Evolutionary conservation across 2,888 invertebrate genomes (phyloP), one percentile per base, ranked within the genome.

Genomic region (Acanthosoma haemorrhoidale): DNA sequence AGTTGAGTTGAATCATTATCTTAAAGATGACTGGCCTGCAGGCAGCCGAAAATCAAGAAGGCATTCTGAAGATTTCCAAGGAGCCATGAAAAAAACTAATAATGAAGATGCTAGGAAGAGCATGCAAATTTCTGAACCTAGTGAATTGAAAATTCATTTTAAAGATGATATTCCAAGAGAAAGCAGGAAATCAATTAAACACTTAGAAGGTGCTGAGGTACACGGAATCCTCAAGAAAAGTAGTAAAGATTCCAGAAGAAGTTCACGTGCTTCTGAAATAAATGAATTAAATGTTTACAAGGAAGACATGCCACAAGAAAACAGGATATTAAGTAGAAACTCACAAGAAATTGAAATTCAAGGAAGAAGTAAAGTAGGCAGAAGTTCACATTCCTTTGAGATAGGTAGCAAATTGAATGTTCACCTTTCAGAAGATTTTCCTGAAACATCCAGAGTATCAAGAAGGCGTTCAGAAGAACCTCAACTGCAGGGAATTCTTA

Each of bases 91-190:
- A n/a, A n/a, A n/a, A n/a, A n/a, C n/a, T n/a, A n/a, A n/a, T n/a
- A n/a, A n/a, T n/a, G n/a, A n/a, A n/a, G n/a, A n/a, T n/a, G n/a
- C n/a, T n/a, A n/a, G 64, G 21, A 64, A 29, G 31, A 25, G 39
- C 9, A 41, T 29, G 8, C 11, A 21, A n/a, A 31, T 4, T 1
- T 25, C 64, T 11, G 41, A 64, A 29, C 39, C 13, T 16, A 9
- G 3, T 29, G 41, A 64, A 3, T 11, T 64, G 1, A 21, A 39
- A 9, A 36, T 13, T 3, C 13, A 38, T 9, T 15, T 41, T 21
- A 15, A 63, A 63, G 63, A 63, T 36, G 64, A 64, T 13, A 39
- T 64, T 41, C 64, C 41, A 8, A 15, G n/a, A 43, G 51, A 18
- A 3, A 57, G 21, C 4, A 67, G 34, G 32, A 67, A 34, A 21